A percentile compares a stretch with the other conserved stretches of the same genome.
Evolutionary conservation across 2,113 vertebrate species (phyloP).

Genomic region (Elephas maximus): DNA sequence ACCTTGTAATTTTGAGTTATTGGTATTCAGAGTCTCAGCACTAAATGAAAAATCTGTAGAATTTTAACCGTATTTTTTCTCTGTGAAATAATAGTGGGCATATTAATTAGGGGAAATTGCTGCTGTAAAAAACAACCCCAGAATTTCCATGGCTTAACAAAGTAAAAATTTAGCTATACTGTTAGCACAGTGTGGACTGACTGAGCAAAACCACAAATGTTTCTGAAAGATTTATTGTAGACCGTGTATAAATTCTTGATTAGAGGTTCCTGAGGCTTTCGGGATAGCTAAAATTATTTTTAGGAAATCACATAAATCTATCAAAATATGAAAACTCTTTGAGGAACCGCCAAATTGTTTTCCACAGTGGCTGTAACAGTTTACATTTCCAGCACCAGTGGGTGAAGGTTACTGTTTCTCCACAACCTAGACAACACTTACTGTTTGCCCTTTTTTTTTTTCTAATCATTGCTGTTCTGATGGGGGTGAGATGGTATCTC

Average conservation of each 20-base stretch:
- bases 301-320: constrained; percentile 3
- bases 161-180: not conserved
- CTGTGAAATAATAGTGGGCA: not conserved
- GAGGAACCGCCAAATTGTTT: too few species aligned
- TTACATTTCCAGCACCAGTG: too few species aligned
- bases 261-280: not conserved
- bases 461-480: too few species aligned
- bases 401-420: too few species aligned
- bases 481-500: too few species aligned
- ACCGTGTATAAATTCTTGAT: not conserved
- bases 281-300: constrained; percentile 28
- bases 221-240: constrained; percentile 66
- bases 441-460: too few species aligned
- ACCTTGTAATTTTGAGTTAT: not conserved
- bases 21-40: constrained; percentile 8
- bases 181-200: constrained; percentile 34
- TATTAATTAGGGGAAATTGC: not conserved
- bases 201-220: constrained; percentile 48
- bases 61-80: constrained; percentile 33
- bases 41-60: not conserved
- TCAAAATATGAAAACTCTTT: not conserved
- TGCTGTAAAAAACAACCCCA: not conserved
- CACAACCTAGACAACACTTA: too few species aligned
- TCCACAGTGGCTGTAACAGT: too few species aligned
- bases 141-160: not conserved